phyloP scores from a whole-genome alignment of 2,888 invertebrate genomes.

The Phyllotreta striolata region DNA sequence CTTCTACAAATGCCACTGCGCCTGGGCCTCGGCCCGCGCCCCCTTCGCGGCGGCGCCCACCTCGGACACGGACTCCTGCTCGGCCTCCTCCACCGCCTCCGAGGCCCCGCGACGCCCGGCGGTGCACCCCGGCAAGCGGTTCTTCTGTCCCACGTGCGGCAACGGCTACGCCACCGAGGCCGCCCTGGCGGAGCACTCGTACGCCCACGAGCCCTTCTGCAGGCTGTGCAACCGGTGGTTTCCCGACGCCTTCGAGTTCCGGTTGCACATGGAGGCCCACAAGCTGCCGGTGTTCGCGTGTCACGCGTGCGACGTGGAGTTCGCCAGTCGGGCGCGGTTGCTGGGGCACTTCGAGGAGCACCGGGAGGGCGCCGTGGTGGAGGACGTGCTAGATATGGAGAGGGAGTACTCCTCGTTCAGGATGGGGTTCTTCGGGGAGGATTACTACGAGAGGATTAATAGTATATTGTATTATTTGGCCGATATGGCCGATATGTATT shows the following conservation, averaged over 20 bases:
- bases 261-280: slow-evolving; percentile 49
- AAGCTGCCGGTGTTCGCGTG: slow-evolving; percentile 49
- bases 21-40: slow-evolving; percentile 8
- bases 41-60: slow-evolving; percentile 39
- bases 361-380: slow-evolving; percentile 48
- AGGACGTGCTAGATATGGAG: slow-evolving; percentile 51
- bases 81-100: slow-evolving; percentile 37
- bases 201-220: slow-evolving; percentile 48
- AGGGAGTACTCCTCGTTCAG: slow-evolving; percentile 44
- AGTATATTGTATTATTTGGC: slow-evolving; percentile 46
- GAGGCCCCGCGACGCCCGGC: slow-evolving; percentile 43
- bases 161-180: slow-evolving; percentile 47
- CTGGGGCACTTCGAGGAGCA: slow-evolving; percentile 49
- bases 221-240: slow-evolving; percentile 48
- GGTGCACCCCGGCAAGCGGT: no score
- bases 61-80: slow-evolving; percentile 51
- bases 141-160: slow-evolving; percentile 50
- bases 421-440: slow-evolving; percentile 38
- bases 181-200: slow-evolving; percentile 48
- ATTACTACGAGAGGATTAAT: slow-evolving; percentile 44
- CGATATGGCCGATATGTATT: no score
- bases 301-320: slow-evolving; percentile 49
- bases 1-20: slow-evolving; percentile 47
- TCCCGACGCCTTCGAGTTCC: slow-evolving; percentile 41
- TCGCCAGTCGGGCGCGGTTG: slow-evolving; percentile 44